Evolutionary conservation across 2,888 invertebrate species (phyloP).

Genomic region (Idaea dimidiata): DNA sequence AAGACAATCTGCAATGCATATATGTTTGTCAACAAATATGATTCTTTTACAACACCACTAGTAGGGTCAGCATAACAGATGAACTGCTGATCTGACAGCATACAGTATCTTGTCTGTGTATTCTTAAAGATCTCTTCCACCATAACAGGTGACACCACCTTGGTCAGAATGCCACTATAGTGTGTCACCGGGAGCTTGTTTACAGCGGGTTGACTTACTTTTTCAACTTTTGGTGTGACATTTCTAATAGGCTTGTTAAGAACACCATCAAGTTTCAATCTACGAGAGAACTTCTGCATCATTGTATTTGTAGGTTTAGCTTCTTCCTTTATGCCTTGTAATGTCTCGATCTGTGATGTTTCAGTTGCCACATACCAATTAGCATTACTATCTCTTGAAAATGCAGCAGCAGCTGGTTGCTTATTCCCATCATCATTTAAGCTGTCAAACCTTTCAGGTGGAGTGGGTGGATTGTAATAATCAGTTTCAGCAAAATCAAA

Average conservation of each 20-base stretch:
- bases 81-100: conserved; percentile 86
- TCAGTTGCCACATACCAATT: conserved; percentile 59
- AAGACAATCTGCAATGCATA: conserved; percentile 84
- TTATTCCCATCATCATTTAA: conserved; percentile 45
- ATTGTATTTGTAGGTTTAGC: conserved; percentile 51
- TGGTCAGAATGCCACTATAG: conserved; percentile 83
- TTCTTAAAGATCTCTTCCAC: conserved; percentile 89
- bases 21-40: conserved; percentile 84
- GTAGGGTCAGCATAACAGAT: conserved; percentile 87
- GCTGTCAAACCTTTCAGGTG: conserved; percentile 84
- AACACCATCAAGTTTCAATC: conserved; percentile 76
- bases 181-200: conserved; percentile 69
- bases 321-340: conserved; percentile 38
- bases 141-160: conserved; percentile 77
- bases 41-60: conserved; percentile 85
- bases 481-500: conserved; percentile 63
- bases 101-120: conserved; percentile 86
- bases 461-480: conserved; percentile 80
- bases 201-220: conserved; percentile 77
- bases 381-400: conserved; percentile 60
- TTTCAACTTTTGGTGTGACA: conserved; percentile 41
- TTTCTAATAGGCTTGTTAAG: conserved; percentile 54
- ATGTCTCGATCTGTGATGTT: conserved; percentile 32
- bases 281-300: conserved; percentile 63
- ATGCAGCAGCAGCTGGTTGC: conserved; percentile 8